Base-by-base conservation (phyloP, 64 coral and sea anemone species). In the Exaiptasia diaphana region DNA sequence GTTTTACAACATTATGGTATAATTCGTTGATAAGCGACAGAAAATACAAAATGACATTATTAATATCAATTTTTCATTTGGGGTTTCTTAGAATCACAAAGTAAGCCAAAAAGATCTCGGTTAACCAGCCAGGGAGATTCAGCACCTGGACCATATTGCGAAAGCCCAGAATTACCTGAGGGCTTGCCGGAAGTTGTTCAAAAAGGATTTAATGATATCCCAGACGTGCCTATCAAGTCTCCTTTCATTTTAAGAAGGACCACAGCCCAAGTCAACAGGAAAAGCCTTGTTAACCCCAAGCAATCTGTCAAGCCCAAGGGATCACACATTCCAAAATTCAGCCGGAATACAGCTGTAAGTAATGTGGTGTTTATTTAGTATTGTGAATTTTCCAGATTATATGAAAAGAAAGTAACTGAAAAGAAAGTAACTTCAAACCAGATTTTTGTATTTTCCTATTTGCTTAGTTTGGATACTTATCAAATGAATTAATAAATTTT, bases 151-250 rank as follows among this genome's bases (percentile, higher is more conserved):
- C 15, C 61, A 32, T 28, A 1, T 4, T n/a, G 33, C 38, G 31
- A 65, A 13, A 55, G 71, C 22, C 83, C 40, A 11, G 17, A 69
- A 0, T 18, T 71, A 11, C 65, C 86, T 21, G 78, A 83, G 42
- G 85, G 83, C 2, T 49, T 83, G 38, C 85, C 62, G 3, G 78
- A 93, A 40, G 77, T 74, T 1, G 90, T 87, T 13, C 86, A 69
- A 29, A 93, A 82, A 77, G 89, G 82, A 0, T 91, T 91, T 20
- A 74, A 83, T 14, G 78, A 80, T 29, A 93, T 87, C 23, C 90
- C 90, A 22, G 83, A 26, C 1, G 54, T 59, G 32, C 82, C 88
- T 1, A 74, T 92, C 14, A 80, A 75, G 61, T 91, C 89, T 40
- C 89, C 90, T 0, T 93, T 87, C 15, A 67, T 87, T 36, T 76